These are phyloP conservation scores for Halocaridina rubra DNA, from an alignment of 2,888 invertebrate species.

Conservation along the genomic window DNA sequence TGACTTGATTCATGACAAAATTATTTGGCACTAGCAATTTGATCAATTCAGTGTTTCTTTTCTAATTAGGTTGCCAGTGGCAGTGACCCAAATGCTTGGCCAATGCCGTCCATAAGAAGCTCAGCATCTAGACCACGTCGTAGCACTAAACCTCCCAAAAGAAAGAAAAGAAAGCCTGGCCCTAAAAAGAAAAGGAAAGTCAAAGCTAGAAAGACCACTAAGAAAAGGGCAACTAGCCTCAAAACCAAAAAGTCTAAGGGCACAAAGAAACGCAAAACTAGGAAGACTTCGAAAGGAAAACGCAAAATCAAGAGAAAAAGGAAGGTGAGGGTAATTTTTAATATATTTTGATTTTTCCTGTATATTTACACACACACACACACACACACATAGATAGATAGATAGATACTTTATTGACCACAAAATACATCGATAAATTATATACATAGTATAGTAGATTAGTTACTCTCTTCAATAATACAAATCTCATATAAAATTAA, in stretches of 20 bases:
- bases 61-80: background rate
- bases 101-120: background rate
- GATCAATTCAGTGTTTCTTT: too few species aligned
- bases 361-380: too few species aligned
- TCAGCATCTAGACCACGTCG: background rate
- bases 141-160: background rate
- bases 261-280: background rate
- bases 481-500: too few species aligned
- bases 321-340: background rate
- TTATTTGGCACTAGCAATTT: too few species aligned
- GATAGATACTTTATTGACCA: too few species aligned
- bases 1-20: too few species aligned
- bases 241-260: conserved; percentile 19
- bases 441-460: too few species aligned
- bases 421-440: too few species aligned
- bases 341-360: background rate
- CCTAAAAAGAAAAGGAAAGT: background rate
- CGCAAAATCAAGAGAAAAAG: conserved; percentile 7
- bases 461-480: too few species aligned
- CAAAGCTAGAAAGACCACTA: conserved; percentile 25
- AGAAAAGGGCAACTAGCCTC: conserved; percentile 57
- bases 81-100: background rate
- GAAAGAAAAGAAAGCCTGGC: conserved; percentile 3
- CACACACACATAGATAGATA: too few species aligned
- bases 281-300: conserved; percentile 12